A percentile compares a stretch with the other conserved stretches of the same genome.
These are phyloP conservation scores for Huso huso DNA, from an alignment of 2,797 vertebrate species.

Conservation along the genomic window DNA sequence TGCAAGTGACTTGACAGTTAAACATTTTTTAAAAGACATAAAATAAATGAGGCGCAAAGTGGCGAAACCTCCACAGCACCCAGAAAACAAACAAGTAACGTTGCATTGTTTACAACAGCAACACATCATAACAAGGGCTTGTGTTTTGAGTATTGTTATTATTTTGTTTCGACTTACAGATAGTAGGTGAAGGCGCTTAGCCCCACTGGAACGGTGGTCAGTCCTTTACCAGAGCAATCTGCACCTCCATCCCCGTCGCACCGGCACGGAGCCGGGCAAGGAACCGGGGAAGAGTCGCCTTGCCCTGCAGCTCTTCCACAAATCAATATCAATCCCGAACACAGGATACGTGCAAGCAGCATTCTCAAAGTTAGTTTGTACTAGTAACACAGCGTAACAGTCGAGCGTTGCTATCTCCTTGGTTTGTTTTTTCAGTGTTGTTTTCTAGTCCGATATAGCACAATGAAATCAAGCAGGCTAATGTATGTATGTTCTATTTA, in stretches of 20 bases:
- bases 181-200: constrained; percentile 82
- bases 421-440: not conserved
- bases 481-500: constrained; percentile 8
- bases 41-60: too few species aligned
- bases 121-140: too few species aligned
- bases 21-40: too few species aligned
- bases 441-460: not conserved
- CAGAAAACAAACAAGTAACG: too few species aligned
- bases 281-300: constrained; percentile 60
- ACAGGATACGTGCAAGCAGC: constrained; percentile 47
- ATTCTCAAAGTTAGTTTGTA: constrained; percentile 47
- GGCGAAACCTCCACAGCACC: too few species aligned
- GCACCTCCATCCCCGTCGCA: constrained; percentile 83
- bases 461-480: constrained; percentile 1
- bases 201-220: constrained; percentile 65
- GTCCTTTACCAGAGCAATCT: constrained; percentile 80
- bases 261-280: constrained; percentile 77
- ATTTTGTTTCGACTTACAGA: constrained; percentile 67
- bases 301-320: constrained; percentile 57
- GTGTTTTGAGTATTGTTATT: too few species aligned
- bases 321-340: constrained; percentile 45
- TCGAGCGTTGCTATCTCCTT: not conserved
- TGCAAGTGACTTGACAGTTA: too few species aligned
- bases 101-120: too few species aligned
- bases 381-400: not conserved